A percentile compares a stretch with the other conserved stretches of the same genome.
These are phyloP conservation scores for Leptinotarsa rubiginosa DNA, from an alignment of 2,888 invertebrate species.

Conservation along the genomic window DNA sequence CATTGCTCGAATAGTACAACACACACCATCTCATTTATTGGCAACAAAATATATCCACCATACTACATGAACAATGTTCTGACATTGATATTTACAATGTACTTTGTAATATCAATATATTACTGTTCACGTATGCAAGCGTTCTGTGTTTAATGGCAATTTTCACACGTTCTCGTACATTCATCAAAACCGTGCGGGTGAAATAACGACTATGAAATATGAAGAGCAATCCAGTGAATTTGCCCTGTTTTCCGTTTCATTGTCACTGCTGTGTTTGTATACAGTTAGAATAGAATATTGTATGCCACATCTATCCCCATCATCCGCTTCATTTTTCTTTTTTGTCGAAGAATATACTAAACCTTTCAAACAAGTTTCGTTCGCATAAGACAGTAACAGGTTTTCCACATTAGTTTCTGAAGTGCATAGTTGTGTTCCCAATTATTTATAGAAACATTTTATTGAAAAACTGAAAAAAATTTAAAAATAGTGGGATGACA, in stretches of 20 bases:
- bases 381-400: neutral
- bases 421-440: neutral
- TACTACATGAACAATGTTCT: neutral
- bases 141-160: slow-evolving; percentile 19
- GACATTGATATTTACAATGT: slow-evolving; percentile 18
- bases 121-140: slow-evolving; percentile 18
- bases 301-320: neutral
- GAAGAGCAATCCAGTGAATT: slow-evolving; percentile 18
- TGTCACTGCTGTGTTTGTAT: slow-evolving; percentile 5
- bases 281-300: slow-evolving; percentile 6
- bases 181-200: slow-evolving; percentile 5
- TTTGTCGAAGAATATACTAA: neutral
- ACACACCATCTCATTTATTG: neutral
- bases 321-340: neutral
- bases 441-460: neutral
- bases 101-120: slow-evolving; percentile 20
- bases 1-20: neutral
- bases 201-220: slow-evolving; percentile 17
- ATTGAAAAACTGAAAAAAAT: neutral
- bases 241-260: slow-evolving; percentile 20
- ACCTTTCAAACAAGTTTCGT: neutral
- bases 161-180: slow-evolving; percentile 16
- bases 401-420: neutral
- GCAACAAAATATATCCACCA: slow-evolving; percentile 2
- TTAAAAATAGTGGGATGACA: neutral